Base-by-base conservation (phyloP, 1,140 invertebrate genomes). In the Procambarus virginalis region DNA sequence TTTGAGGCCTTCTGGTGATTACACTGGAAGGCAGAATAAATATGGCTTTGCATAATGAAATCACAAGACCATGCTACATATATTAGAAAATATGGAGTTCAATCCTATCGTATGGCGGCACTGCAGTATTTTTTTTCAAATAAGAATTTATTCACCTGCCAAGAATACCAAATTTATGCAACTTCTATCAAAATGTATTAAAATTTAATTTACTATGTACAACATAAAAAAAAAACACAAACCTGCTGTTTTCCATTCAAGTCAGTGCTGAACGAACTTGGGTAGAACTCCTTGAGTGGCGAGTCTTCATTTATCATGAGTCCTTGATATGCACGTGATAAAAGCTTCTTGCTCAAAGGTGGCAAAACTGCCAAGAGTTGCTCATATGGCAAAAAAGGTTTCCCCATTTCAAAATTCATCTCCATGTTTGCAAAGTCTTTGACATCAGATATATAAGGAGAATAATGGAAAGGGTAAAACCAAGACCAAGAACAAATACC, bases 401-500 rank as follows among this genome's bases (percentile, higher is more conserved):
- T 95, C 0, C 97, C 97, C 81, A 97, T 93, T 10, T 98, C 96
- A 94, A 98, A 99, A 8, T 96, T 91, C 20, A 95, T 93, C 51
- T 94, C 93, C 93, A 95, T 93, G 87, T 94, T 83, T 55, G 90
- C 64, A 83, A 93, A 93, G 60, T 89, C 77, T 58, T 96, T 96
- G 49, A 99, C 96, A 94, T 99, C 99, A 9, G 98, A 99, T 77
- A 99, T 97, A 93, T 97, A 99, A 0, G 98, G 98, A 0, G 98
- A 97, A 94, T 99, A 99, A 94, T 99, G 98, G 93, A 97, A 97
- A 0, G 98, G 98, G 94, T 99, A 99, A 94, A 96, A 99, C 98
- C 98, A 99, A 45, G 97, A 97, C 99, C 99, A 99, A 2, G 97
- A 99, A 58, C 96, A 97, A 78, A 98, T 98, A 48, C 99, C 98